These are phyloP conservation scores for Oceanodroma leucorhoa DNA, from an alignment of 2,797 vertebrate species.

Conservation along the genomic window DNA sequence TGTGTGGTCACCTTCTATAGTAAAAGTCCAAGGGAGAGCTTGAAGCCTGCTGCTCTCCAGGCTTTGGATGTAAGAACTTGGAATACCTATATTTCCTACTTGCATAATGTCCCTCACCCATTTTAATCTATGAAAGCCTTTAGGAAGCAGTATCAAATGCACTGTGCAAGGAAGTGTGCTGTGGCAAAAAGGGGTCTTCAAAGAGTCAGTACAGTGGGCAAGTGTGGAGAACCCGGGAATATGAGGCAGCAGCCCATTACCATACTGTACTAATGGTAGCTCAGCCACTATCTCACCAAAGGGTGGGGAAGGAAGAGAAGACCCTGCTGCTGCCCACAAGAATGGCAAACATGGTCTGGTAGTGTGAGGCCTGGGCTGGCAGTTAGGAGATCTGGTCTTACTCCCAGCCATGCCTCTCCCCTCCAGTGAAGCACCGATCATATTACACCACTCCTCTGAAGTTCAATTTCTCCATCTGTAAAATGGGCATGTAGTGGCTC, in stretches of 20 bases:
- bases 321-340: not conserved
- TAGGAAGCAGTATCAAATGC: not conserved
- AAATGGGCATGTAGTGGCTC: not conserved
- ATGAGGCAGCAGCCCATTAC: not conserved
- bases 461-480: not conserved
- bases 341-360: not conserved
- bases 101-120: not conserved
- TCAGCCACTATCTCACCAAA: not conserved
- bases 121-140: not conserved
- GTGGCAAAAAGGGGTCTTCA: not conserved
- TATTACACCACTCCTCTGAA: not conserved
- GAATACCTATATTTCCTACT: not conserved
- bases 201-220: not conserved
- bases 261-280: fast-evolving
- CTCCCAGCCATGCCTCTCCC: not conserved
- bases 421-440: not conserved
- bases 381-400: not conserved
- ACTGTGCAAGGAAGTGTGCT: not conserved
- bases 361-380: not conserved
- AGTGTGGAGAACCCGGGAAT: not conserved
- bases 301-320: not conserved
- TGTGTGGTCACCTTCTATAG: not conserved
- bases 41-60: not conserved
- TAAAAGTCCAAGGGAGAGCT: not conserved
- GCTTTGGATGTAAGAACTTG: not conserved